Base-by-base conservation (phyloP, 2,888 invertebrate species). In the Sympetrum striolatum region DNA sequence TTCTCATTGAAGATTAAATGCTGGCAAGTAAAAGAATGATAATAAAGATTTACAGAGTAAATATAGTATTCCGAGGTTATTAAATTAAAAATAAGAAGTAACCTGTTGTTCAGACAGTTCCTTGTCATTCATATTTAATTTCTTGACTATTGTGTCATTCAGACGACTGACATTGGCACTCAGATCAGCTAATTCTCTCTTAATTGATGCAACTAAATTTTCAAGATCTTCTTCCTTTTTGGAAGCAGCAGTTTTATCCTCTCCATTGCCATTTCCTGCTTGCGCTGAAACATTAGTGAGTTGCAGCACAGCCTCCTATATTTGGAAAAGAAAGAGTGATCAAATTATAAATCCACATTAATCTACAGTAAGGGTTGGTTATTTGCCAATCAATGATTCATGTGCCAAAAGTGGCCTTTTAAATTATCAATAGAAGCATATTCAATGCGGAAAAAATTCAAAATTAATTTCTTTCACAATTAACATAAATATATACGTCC, bases 151-250 rank as follows among this genome's bases (percentile, higher is more conserved):
- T 35, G 86, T 86, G 60, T 86, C 86, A n/a, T 86, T 86, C 86
- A 86, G 35, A 14, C 60, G 48, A 37, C 86, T 86, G 6, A 86
- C 60, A 86, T 86, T 86, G 60, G 58, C 58, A 37, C 60, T 86
- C 1, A 86, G 64, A 31, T 86, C 86, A 35, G 37, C 8, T 18
- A 86, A 58, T 37, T 86, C 86, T 60, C 64, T 58, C 60, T 60
- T 60, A 37, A 86, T 58, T 31, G 60, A 31, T 35, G 60, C 60
- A 12, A 86, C 58, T 37, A 86, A 37, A 22, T 86, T 86, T 37
- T 86, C 86, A 15, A 86, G 60, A 10, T 86, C 86, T 60, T 58
- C 86, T n/a, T 86, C 86, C 37, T 60, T 86, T 39, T 86, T 86
- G 37, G 60, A 5, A 37, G 35, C 37, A 37, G 86, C 60, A 22